phyloP scores from a whole-genome alignment of 1,140 invertebrate genomes.

The Drosophila kanapiae region DNA sequence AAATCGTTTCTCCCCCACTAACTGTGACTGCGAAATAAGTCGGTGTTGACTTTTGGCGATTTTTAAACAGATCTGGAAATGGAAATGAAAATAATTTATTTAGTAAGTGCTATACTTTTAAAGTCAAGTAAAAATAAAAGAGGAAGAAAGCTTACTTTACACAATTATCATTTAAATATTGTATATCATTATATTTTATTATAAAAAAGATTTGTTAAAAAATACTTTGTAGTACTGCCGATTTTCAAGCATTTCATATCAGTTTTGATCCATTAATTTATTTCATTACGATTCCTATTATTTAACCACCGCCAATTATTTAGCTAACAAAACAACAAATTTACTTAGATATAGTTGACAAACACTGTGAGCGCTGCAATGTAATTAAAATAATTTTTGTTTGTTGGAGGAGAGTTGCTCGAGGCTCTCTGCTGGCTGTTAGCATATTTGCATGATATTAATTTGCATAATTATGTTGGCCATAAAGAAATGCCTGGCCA shows the following conservation, averaged over 20 bases:
- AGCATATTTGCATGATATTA: slow-evolving; percentile 55
- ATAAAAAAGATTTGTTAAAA: too few relatives aligned
- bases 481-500: slow-evolving; percentile 52
- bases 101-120: background rate
- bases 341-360: slow-evolving; percentile 17
- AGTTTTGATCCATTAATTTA: slow-evolving; percentile 6
- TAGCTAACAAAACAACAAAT: background rate
- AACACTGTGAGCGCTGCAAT: slow-evolving; percentile 7
- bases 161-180: too few relatives aligned
- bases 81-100: background rate
- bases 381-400: slow-evolving; percentile 36
- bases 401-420: background rate
- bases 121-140: too few relatives aligned
- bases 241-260: background rate
- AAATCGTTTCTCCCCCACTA: background rate
- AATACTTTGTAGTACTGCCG: background rate
- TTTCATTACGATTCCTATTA: slow-evolving; percentile 2
- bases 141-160: too few relatives aligned
- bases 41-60: background rate
- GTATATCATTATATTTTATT: too few relatives aligned
- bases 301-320: background rate
- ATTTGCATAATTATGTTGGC: slow-evolving; percentile 60
- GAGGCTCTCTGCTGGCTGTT: background rate
- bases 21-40: slow-evolving; percentile 1
- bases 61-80: slow-evolving; percentile 21